Evolutionary conservation across 2,113 vertebrate species (phyloP).

Genomic region (Takifugu bimaculatus): DNA sequence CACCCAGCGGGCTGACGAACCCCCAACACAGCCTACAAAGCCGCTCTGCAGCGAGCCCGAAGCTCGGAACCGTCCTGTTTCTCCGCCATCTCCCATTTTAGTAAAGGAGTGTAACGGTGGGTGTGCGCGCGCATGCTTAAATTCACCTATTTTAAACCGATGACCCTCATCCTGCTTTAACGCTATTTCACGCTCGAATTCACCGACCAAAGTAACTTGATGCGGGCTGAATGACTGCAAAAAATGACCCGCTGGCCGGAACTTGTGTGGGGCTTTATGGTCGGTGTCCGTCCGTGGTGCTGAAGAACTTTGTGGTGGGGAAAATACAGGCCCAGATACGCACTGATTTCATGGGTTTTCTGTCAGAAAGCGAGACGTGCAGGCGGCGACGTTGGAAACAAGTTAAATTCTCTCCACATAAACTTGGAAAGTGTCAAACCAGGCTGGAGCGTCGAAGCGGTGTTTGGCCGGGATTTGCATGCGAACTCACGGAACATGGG

Average conservation of each 20-base stretch:
- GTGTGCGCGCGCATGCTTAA: constrained; percentile 35
- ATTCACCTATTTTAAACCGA: constrained; percentile 3
- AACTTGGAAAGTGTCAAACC: too few species aligned
- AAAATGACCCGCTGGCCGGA: too few species aligned
- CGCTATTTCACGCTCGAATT: constrained; percentile 18
- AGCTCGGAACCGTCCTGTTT: constrained; percentile 33
- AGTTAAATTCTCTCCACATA: constrained; percentile 9
- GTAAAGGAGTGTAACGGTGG: constrained; percentile 53
- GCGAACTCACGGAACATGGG: constrained; percentile 16
- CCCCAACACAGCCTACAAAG: constrained; percentile 46
- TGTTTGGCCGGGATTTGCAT: constrained; percentile 1
- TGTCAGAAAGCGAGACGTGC: constrained; percentile 6
- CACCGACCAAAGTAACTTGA: constrained; percentile 3
- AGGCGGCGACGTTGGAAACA: not conserved
- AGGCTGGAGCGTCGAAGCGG: not conserved
- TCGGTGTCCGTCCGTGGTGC: constrained; percentile 6
- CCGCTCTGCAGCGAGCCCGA: constrained; percentile 1
- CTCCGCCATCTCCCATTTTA: constrained; percentile 14
- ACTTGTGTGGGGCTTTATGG: not conserved
- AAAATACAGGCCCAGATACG: constrained; percentile 54
- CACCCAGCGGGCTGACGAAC: constrained; percentile 47
- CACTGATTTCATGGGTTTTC: constrained; percentile 15
- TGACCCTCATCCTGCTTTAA: constrained; percentile 4
- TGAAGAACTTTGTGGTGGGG: constrained; percentile 48
- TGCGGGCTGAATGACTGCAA: not conserved